These are phyloP conservation scores for Nansenia antarctica DNA, from an alignment of 2,113 vertebrate genomes.

Conservation along the genomic window DNA sequence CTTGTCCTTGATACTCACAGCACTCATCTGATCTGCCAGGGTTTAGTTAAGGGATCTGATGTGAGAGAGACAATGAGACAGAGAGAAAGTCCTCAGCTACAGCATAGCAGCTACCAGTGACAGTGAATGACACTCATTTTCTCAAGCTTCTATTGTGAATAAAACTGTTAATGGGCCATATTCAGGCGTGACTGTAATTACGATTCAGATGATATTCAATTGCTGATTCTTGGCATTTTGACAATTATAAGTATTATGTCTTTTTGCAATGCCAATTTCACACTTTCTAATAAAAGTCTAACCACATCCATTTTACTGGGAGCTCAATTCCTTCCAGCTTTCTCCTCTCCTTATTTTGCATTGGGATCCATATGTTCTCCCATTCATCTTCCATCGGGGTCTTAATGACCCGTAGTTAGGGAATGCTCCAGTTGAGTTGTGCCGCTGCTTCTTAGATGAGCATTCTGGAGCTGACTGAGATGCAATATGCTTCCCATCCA, in stretches of 20 bases:
- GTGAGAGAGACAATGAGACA: neutral
- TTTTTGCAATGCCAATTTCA: neutral
- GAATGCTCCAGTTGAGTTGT: conserved; percentile 44
- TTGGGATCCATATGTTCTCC: conserved; percentile 45
- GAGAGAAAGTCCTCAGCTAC: neutral
- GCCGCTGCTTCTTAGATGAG: conserved; percentile 42
- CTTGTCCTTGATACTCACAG: neutral
- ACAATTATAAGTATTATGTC: neutral
- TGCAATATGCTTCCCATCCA: conserved; percentile 48
- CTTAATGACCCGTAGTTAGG: conserved; percentile 58
- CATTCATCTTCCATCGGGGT: conserved; percentile 54
- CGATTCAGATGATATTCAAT: neutral
- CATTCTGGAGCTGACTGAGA: conserved; percentile 44
- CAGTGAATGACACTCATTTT: neutral
- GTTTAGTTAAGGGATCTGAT: neutral
- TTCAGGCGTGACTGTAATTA: neutral
- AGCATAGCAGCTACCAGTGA: neutral
- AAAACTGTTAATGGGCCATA: neutral
- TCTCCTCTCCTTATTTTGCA: conserved; percentile 33
- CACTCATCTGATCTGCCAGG: neutral
- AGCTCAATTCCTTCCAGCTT: conserved; percentile 16
- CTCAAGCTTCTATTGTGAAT: neutral
- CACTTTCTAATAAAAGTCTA: neutral
- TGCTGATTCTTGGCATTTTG: neutral
- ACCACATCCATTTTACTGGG: neutral